A percentile compares a stretch with the other conserved stretches of the same genome.
phyloP scores from a whole-genome alignment of 2,113 vertebrate species.

The Osmerus mordax region DNA sequence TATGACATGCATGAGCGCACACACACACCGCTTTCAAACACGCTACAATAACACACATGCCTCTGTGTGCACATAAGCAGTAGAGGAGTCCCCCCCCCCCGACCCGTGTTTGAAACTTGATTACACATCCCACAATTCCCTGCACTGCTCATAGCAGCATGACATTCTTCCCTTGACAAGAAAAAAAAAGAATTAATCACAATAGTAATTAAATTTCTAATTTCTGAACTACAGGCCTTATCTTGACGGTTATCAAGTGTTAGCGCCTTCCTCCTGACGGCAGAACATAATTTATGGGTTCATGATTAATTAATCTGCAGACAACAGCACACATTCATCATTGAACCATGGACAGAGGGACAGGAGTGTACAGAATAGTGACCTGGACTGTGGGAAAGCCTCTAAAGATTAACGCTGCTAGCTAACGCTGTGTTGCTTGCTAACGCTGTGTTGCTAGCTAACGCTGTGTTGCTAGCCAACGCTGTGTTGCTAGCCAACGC shows the following conservation, averaged over 20 bases:
- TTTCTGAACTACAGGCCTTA: constrained; percentile 40
- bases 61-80: not conserved
- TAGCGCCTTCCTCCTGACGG: constrained; percentile 32
- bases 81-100: no score
- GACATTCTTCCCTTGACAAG: constrained; percentile 34
- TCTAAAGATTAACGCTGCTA: not conserved
- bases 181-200: constrained; percentile 18
- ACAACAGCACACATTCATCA: constrained; percentile 45
- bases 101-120: constrained; percentile 55
- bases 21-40: constrained; percentile 20
- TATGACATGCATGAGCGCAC: constrained; percentile 40
- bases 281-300: constrained; percentile 44
- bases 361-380: not conserved
- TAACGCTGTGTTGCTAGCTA: no score
- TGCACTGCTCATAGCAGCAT: constrained; percentile 26
- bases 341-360: constrained; percentile 4
- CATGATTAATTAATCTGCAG: constrained; percentile 45
- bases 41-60: not conserved
- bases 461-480: no score
- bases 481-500: no score
- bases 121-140: constrained; percentile 31
- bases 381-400: not conserved
- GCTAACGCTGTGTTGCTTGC: no score
- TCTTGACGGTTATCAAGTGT: constrained; percentile 43
- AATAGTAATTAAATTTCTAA: constrained; percentile 51